Evolutionary conservation across 2,888 invertebrate species (phyloP).

Genomic region (Boloria selene): DNA sequence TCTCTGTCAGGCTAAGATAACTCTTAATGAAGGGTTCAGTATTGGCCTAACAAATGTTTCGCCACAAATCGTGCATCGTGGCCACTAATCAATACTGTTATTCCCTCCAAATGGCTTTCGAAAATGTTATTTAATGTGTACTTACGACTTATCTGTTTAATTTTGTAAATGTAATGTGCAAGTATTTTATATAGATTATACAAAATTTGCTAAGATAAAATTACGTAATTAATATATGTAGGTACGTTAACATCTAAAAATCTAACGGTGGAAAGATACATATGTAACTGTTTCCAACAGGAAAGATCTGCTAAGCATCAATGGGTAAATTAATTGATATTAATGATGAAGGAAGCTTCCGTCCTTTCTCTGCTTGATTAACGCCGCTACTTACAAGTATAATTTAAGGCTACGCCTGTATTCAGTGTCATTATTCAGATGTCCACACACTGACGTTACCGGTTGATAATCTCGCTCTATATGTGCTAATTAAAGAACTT

Average conservation of each 20-base stretch:
- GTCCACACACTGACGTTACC: conserved; percentile 56
- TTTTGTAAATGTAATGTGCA: conserved; percentile 2
- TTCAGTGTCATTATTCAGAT: conserved; percentile 70
- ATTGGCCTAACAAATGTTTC: conserved; percentile 37
- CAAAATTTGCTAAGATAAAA: no score
- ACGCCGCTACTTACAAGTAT: conserved; percentile 42
- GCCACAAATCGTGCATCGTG: conserved; percentile 39
- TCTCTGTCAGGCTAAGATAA: conserved; percentile 38
- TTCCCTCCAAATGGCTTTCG: conserved; percentile 31
- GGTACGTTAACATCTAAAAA: background rate
- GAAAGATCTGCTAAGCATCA: conserved; percentile 39
- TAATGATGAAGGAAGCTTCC: conserved; percentile 42
- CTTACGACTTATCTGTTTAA: conserved; percentile 13
- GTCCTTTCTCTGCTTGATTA: conserved; percentile 42
- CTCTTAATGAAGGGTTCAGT: conserved; percentile 37
- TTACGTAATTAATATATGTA: no score
- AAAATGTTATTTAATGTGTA: conserved; percentile 24
- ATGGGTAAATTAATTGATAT: conserved; percentile 41
- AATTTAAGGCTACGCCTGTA: conserved; percentile 41
- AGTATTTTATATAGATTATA: background rate
- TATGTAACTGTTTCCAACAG: conserved; percentile 23
- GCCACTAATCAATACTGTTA: conserved; percentile 32
- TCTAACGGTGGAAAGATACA: background rate
- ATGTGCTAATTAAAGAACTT: conserved; percentile 78
- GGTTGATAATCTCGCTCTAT: conserved; percentile 72